phyloP scores from a whole-genome alignment of 2,797 vertebrate genomes.

The Pipistrellus pygmaeus region DNA sequence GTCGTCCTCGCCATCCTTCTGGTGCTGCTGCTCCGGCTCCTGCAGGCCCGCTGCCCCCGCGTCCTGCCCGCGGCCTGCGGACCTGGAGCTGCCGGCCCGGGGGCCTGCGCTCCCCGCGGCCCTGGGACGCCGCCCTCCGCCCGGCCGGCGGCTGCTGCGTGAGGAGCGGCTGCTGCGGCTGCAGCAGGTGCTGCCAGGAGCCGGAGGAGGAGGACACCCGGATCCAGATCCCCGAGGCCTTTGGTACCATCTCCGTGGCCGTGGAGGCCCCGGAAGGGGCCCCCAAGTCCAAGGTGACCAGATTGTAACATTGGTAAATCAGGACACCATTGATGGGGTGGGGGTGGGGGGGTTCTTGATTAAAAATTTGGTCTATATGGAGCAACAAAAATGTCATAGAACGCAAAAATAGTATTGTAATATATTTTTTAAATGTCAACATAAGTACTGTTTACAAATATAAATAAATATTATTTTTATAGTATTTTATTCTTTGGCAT shows the following conservation, averaged over 20 bases:
- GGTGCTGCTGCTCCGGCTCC: slow-evolving; percentile 89
- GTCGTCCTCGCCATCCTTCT: slow-evolving; percentile 77
- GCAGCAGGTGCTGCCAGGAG: slow-evolving; percentile 89
- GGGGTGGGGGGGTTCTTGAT: too few species aligned
- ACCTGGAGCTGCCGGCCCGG: slow-evolving; percentile 94
- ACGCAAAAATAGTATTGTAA: too few species aligned
- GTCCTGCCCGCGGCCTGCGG: slow-evolving; percentile 89
- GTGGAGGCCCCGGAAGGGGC: slow-evolving; percentile 79
- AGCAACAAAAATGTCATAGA: too few species aligned
- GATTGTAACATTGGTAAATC: too few species aligned
- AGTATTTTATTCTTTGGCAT: too few species aligned
- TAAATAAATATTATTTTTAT: too few species aligned
- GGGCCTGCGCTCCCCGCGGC: slow-evolving; percentile 94
- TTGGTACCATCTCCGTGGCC: slow-evolving; percentile 81
- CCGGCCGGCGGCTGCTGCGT: slow-evolving; percentile 72
- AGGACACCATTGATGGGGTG: too few species aligned
- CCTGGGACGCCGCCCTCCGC: slow-evolving; percentile 92
- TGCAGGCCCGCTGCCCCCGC: slow-evolving; percentile 90
- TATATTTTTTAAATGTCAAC: too few species aligned
- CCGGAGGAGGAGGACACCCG: slow-evolving; percentile 76
- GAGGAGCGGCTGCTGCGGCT: slow-evolving; percentile 88
- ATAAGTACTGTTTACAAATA: too few species aligned
- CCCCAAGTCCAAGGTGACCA: too few species aligned
- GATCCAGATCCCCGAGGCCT: slow-evolving; percentile 81
- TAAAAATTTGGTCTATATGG: too few species aligned